Evolutionary conservation across 2,113 vertebrate species (phyloP).

Genomic region (Rhinichthys klamathensis): DNA sequence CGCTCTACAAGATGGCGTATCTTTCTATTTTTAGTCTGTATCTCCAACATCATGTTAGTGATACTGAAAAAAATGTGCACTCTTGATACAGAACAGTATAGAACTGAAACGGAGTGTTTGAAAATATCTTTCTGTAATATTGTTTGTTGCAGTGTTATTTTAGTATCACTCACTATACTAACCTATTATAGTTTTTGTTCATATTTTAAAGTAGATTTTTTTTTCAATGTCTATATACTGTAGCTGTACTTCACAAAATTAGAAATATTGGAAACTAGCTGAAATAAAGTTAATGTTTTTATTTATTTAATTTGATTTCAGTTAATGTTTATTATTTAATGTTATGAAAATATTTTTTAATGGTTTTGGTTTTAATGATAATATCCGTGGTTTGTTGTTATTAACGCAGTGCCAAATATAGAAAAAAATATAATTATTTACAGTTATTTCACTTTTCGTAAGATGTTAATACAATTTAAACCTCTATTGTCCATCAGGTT

Average conservation of each 20-base stretch:
- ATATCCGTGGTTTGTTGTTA: not conserved
- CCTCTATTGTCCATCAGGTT: slow-evolving; percentile 75
- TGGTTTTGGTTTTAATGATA: not conserved
- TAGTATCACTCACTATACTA: not conserved
- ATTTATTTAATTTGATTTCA: not conserved
- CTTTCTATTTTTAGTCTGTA: slow-evolving; percentile 53
- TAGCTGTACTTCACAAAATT: not conserved
- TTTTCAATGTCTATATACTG: not conserved
- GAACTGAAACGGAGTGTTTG: not conserved
- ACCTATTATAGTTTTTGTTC: not conserved
- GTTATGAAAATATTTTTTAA: not conserved
- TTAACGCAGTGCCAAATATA: not conserved
- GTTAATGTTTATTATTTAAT: not conserved
- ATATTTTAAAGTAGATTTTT: not conserved
- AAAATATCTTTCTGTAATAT: not conserved
- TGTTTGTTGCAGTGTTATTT: not conserved
- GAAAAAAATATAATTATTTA: not conserved
- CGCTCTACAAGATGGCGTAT: slow-evolving; percentile 55
- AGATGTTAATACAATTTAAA: not conserved
- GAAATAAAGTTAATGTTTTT: not conserved
- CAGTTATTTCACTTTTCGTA: not conserved
- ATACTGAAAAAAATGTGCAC: slow-evolving; percentile 29
- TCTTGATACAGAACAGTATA: not conserved
- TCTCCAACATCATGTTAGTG: slow-evolving; percentile 47
- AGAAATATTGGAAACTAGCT: not conserved